Evolutionary conservation across 2,888 invertebrate genomes (phyloP).

Genomic region (Gastracanthus pulcherrimus): DNA sequence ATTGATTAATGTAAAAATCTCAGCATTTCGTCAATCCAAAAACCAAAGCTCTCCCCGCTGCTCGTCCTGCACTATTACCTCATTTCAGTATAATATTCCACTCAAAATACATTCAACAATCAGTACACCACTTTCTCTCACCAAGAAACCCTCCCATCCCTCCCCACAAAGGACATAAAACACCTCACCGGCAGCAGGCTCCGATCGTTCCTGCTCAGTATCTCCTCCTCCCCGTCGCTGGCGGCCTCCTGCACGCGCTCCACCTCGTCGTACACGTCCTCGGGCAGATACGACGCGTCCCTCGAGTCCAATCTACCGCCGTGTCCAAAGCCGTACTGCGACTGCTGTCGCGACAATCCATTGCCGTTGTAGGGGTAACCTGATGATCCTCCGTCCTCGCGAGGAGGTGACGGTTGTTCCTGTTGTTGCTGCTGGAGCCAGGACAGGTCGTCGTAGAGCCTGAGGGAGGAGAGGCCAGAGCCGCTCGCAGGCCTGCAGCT

Average conservation of each 20-base stretch:
- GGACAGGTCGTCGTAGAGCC: constrained; percentile 6
- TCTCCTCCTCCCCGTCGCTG: not conserved
- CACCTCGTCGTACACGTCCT: constrained; percentile 14
- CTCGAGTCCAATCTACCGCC: not conserved
- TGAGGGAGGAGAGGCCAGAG: not conserved
- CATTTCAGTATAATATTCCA: too few species aligned
- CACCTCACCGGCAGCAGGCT: constrained; percentile 35
- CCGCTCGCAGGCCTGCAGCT: not conserved
- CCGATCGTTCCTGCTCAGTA: constrained; percentile 30
- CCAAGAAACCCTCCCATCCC: too few species aligned
- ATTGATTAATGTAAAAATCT: too few species aligned
- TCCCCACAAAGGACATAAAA: too few species aligned
- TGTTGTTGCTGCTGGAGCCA: constrained; percentile 9
- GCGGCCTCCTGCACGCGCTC: not conserved
- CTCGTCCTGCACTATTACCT: too few species aligned
- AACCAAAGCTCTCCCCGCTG: too few species aligned
- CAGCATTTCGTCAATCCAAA: too few species aligned
- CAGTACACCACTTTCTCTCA: too few species aligned
- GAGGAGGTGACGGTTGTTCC: not conserved
- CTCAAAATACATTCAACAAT: too few species aligned
- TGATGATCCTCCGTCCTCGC: not conserved
- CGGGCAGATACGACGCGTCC: constrained; percentile 13
- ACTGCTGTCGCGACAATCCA: not conserved
- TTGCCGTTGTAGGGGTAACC: not conserved
- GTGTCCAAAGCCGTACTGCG: not conserved